phyloP scores from a whole-genome alignment of 2,888 invertebrate genomes.

The Orthonychiurus folsomi region DNA sequence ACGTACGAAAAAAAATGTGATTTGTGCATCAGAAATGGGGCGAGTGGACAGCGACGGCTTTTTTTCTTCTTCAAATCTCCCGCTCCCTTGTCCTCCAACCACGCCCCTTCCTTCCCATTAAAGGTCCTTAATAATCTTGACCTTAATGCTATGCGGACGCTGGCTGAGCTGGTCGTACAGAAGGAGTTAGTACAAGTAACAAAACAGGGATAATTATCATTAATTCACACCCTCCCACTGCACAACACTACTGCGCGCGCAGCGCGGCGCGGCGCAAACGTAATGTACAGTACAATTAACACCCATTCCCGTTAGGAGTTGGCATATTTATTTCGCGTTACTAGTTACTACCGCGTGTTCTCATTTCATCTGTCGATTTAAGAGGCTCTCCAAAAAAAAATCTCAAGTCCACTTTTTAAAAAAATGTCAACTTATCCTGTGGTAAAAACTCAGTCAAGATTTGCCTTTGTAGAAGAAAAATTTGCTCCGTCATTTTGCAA shows the following conservation, averaged over 20 bases:
- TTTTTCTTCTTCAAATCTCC: not conserved
- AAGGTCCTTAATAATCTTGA: not conserved
- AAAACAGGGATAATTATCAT: not conserved
- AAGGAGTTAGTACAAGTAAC: not conserved
- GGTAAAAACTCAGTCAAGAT: too few species aligned
- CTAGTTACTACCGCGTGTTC: not conserved
- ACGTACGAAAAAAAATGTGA: too few species aligned
- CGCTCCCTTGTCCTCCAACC: not conserved
- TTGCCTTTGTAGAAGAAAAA: too few species aligned
- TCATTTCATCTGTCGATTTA: not conserved
- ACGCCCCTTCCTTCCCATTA: not conserved
- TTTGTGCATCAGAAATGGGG: too few species aligned
- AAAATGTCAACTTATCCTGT: too few species aligned
- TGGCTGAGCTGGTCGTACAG: not conserved
- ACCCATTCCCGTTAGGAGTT: not conserved
- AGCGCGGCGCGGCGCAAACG: too few species aligned
- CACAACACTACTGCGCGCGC: not conserved
- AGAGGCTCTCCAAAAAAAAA: not conserved
- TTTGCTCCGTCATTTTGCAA: too few species aligned
- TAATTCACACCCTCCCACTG: not conserved
- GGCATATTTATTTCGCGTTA: not conserved
- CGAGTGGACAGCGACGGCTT: too few species aligned
- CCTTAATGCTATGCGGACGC: not conserved
- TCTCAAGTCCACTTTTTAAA: too few species aligned
- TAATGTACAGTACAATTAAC: not conserved